Conservation (phyloP, 2,113 vertebrate species). For the Pygoscelis antarcticus region DNA sequence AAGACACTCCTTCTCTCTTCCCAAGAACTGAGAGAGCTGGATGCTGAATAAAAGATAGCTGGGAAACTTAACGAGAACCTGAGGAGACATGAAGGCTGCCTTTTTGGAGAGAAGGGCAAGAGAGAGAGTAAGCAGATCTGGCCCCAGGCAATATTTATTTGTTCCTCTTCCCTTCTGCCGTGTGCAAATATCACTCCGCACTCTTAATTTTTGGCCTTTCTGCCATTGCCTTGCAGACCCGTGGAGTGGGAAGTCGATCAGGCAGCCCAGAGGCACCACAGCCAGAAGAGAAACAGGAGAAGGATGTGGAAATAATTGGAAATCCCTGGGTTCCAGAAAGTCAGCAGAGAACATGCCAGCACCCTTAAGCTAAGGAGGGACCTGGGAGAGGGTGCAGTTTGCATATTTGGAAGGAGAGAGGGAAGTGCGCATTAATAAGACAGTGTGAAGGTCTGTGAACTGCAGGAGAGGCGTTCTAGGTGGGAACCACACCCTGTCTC, state of each 20-base stretch:
- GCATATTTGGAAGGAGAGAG: conserved; percentile 45
- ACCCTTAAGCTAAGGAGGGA: conserved; percentile 67
- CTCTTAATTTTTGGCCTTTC: not conserved
- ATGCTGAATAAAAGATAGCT: not conserved
- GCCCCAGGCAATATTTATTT: not conserved
- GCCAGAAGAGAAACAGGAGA: conserved; percentile 45
- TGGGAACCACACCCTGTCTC: conserved; percentile 49
- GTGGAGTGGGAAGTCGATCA: conserved; percentile 12
- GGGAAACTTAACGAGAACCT: not conserved
- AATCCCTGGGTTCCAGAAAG: conserved; percentile 65
- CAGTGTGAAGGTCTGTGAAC: conserved; percentile 54
- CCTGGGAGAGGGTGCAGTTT: conserved; percentile 55
- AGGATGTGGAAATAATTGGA: conserved; percentile 67
- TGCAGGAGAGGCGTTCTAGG: conserved; percentile 44
- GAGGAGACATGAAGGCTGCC: not conserved
- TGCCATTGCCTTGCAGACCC: conserved; percentile 20
- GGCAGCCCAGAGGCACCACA: conserved; percentile 30
- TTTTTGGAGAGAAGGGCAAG: not conserved
- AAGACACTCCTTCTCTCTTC: not conserved
- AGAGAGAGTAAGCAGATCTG: not conserved
- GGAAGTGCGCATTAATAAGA: conserved; percentile 14
- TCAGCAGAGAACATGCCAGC: conserved; percentile 48
- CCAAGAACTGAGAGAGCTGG: not conserved
- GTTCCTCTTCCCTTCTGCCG: not conserved
- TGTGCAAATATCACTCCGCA: not conserved